Conservation (phyloP, 2,888 invertebrate genomes). For the Argyresthia goedartella region DNA sequence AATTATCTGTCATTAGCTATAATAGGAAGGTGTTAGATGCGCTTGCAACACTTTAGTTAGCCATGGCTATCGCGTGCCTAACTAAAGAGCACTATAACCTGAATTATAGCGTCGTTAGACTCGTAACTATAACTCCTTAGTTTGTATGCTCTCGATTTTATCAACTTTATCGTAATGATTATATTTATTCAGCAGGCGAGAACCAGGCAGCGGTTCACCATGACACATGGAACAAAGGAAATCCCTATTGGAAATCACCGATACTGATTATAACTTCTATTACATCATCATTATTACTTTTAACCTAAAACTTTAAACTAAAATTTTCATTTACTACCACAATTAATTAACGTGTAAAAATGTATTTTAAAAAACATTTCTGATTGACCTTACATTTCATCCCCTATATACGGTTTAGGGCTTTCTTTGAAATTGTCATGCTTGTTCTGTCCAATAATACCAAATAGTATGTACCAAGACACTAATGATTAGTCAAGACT, state of each 20-base stretch:
- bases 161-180: too few species aligned
- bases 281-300: not conserved
- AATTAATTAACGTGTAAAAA: not conserved
- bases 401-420: too few species aligned
- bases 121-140: not conserved
- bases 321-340: not conserved
- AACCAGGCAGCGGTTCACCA: slow-evolving; percentile 75
- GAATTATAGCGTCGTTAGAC: too few species aligned
- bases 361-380: not conserved
- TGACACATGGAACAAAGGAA: slow-evolving; percentile 71
- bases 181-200: slow-evolving; percentile 51
- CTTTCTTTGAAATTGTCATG: too few species aligned
- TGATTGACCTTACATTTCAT: not conserved
- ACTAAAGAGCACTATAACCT: too few species aligned
- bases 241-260: slow-evolving; percentile 37
- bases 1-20: too few species aligned
- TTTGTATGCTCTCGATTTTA: not conserved
- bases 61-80: too few species aligned
- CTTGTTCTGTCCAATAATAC: too few species aligned
- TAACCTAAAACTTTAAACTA: not conserved
- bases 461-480: too few species aligned
- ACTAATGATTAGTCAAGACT: not conserved
- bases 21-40: too few species aligned
- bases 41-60: too few species aligned
- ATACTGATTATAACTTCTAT: slow-evolving; percentile 1